phyloP scores from a whole-genome alignment of 2,888 invertebrate species.

The Entomobrya multifasciata region DNA sequence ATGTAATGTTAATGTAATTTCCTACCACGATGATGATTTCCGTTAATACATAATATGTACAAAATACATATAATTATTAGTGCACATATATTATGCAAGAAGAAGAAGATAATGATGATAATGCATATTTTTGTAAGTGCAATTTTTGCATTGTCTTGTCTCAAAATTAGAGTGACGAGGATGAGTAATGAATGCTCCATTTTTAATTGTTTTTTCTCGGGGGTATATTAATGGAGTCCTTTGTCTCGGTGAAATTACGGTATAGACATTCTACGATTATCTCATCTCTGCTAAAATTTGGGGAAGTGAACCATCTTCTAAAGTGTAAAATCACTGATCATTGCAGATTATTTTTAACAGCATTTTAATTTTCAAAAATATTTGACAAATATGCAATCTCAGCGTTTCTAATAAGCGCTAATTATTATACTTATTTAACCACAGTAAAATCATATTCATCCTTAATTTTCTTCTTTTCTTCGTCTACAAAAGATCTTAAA shows the following conservation, averaged over 20 bases:
- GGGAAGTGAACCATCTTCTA: neutral
- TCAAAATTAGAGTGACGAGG: neutral
- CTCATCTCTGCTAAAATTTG: neutral
- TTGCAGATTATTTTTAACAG: too few relatives aligned
- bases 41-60: too few relatives aligned
- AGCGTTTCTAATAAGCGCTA: slow-evolving; percentile 53
- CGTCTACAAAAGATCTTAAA: slow-evolving; percentile 10
- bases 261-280: too few relatives aligned
- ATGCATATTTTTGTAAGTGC: neutral
- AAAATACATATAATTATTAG: too few relatives aligned
- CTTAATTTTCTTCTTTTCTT: neutral
- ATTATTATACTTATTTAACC: too few relatives aligned
- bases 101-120: too few relatives aligned
- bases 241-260: too few relatives aligned
- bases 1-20: neutral
- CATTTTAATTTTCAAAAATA: neutral
- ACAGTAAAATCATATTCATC: too few relatives aligned
- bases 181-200: slow-evolving; percentile 55
- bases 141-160: neutral
- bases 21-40: too few relatives aligned
- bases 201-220: slow-evolving; percentile 33
- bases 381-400: slow-evolving; percentile 46
- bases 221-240: too few relatives aligned
- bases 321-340: neutral
- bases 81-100: too few relatives aligned